These are phyloP conservation scores for Mallotus villosus DNA, from an alignment of 2,797 vertebrate species.

Conservation along the genomic window DNA sequence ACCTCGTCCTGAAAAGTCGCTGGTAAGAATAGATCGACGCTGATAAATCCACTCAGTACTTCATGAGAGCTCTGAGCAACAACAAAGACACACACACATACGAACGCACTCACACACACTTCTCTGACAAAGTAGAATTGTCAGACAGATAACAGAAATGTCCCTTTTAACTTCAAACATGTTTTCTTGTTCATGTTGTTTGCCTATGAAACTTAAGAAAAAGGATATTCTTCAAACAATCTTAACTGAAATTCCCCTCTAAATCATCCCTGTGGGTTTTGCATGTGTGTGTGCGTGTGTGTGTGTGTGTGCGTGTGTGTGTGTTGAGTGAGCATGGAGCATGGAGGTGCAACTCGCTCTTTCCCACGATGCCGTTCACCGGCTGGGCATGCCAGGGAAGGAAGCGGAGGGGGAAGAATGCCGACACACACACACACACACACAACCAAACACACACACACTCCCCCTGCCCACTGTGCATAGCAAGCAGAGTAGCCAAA, in stretches of 20 bases:
- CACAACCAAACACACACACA: slow-evolving; percentile 21
- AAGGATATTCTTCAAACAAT: no score
- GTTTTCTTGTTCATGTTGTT: no score
- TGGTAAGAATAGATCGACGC: slow-evolving; percentile 6
- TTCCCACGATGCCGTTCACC: slow-evolving; percentile 76
- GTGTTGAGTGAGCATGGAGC: slow-evolving; percentile 19
- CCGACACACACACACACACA: slow-evolving; percentile 27
- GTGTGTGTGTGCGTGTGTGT: slow-evolving; percentile 22
- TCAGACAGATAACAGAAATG: neutral
- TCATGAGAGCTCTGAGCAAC: neutral
- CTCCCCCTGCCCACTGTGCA: slow-evolving; percentile 45
- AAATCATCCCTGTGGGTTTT: slow-evolving; percentile 52
- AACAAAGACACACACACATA: neutral
- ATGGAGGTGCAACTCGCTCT: slow-evolving; percentile 55
- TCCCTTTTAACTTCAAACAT: no score
- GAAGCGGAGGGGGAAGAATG: slow-evolving; percentile 67
- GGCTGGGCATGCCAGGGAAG: slow-evolving; percentile 61
- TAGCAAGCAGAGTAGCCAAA: slow-evolving; percentile 61
- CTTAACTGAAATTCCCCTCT: slow-evolving; percentile 43
- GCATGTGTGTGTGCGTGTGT: slow-evolving; percentile 27
- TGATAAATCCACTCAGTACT: slow-evolving; percentile 11
- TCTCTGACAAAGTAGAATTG: no score
- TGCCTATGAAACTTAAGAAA: no score
- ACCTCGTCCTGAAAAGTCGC: neutral
- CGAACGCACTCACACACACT: neutral